phyloP scores from a whole-genome alignment of 2,113 vertebrate genomes.

The Pardalotus punctatus region DNA sequence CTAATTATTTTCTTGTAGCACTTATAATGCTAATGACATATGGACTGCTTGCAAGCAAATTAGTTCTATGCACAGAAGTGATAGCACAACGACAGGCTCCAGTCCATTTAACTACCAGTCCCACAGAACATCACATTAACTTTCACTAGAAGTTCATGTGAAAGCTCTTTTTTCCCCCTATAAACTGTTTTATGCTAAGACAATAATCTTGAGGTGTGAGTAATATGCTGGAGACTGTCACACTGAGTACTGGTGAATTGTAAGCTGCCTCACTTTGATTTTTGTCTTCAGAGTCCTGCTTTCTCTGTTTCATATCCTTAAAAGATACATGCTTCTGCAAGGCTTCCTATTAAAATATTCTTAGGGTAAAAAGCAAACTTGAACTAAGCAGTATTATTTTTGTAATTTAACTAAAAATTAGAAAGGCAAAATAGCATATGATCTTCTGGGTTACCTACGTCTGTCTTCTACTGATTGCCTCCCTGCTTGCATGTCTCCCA shows the following conservation, averaged over 20 bases:
- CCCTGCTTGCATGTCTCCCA: background rate
- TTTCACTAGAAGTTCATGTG: background rate
- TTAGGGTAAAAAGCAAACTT: background rate
- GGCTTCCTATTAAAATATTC: background rate
- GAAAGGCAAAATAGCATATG: background rate
- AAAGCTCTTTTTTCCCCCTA: background rate
- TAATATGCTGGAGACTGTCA: background rate
- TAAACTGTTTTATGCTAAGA: background rate
- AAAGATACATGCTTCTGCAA: background rate
- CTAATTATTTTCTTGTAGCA: conserved; percentile 47
- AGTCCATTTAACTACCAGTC: background rate
- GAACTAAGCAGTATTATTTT: background rate
- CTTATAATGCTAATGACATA: conserved; percentile 39
- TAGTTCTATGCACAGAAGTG: background rate
- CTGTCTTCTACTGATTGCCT: background rate
- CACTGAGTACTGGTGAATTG: background rate
- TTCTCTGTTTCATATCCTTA: background rate
- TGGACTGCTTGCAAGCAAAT: background rate
- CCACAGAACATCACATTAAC: background rate
- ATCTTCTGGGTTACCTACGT: background rate
- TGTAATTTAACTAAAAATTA: background rate
- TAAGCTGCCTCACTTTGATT: background rate
- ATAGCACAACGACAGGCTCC: background rate
- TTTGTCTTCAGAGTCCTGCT: background rate
- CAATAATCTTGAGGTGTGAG: background rate